A percentile compares a stretch with the other conserved stretches of the same genome.
Evolutionary conservation across 2,797 vertebrate species (phyloP).

Genomic region (Sardinella longiceps): DNA sequence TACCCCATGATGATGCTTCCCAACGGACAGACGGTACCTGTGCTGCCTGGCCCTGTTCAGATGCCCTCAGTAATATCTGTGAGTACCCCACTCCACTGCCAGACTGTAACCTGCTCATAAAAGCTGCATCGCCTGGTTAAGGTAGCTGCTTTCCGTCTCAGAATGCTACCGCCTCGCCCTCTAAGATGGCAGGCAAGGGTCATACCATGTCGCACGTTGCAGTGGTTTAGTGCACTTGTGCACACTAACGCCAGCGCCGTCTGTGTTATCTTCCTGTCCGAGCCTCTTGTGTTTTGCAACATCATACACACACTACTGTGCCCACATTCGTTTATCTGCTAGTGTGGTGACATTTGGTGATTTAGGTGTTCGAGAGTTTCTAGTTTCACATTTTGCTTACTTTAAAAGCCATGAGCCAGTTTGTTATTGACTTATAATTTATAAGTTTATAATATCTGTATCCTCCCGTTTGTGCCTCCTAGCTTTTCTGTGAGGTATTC

Average conservation of each 20-base stretch:
- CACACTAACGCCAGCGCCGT: not conserved
- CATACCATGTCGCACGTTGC: not conserved
- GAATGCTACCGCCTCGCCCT: not conserved
- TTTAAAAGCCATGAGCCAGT: not conserved
- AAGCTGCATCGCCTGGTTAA: not conserved
- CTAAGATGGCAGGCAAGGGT: not conserved
- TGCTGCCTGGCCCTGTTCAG: constrained; percentile 90
- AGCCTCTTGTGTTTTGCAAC: not conserved
- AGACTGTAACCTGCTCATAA: not conserved
- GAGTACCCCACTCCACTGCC: constrained; percentile 52
- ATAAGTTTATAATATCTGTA: not conserved
- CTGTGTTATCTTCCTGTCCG: not conserved
- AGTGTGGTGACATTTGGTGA: not conserved
- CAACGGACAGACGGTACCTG: constrained; percentile 88
- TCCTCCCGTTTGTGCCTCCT: not conserved
- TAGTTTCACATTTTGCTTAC: not conserved
- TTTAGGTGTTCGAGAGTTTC: not conserved
- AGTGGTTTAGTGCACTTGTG: not conserved
- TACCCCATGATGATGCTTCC: constrained; percentile 94
- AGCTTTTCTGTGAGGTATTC: not conserved
- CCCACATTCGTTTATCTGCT: not conserved
- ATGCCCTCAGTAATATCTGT: constrained; percentile 97
- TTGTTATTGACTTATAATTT: not conserved
- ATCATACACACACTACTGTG: not conserved
- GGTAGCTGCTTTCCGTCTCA: not conserved